These are phyloP conservation scores for Cepaea hortensis DNA, from an alignment of 2,888 invertebrate genomes.

Conservation along the genomic window DNA sequence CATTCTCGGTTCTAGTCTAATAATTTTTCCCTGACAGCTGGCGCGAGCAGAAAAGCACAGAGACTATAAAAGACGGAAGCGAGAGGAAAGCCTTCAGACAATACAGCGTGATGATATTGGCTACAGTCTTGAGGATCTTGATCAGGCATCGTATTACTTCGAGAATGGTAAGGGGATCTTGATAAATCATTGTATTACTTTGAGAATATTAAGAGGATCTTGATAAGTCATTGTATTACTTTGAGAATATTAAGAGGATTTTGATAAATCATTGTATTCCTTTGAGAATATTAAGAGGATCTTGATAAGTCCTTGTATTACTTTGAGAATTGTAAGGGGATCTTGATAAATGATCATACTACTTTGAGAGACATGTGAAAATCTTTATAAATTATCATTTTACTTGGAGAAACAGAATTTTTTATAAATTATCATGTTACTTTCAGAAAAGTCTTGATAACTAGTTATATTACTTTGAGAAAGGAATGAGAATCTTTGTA, in stretches of 20 bases:
- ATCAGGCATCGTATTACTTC: conserved; percentile 50
- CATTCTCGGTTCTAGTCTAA: too few species aligned
- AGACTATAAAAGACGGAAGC: conserved; percentile 21
- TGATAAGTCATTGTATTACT: conserved; percentile 46
- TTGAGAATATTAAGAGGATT: conserved; percentile 72
- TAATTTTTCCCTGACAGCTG: background rate
- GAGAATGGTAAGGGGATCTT: conserved; percentile 72
- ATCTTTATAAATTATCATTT: too few species aligned
- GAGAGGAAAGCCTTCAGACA: background rate
- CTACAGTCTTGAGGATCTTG: conserved; percentile 33
- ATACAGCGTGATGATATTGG: conserved; percentile 28
- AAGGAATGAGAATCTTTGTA: conserved; percentile 71
- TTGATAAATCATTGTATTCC: background rate
- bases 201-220: conserved; percentile 18
- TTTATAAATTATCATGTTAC: background rate
- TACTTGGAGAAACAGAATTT: too few species aligned
- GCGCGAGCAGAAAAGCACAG: conserved; percentile 39
- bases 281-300: conserved; percentile 5
- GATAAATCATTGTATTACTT: background rate
- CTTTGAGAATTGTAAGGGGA: conserved; percentile 73
- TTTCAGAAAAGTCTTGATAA: too few species aligned
- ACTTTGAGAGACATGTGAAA: too few species aligned
- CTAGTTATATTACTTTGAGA: conserved; percentile 43
- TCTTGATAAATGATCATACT: too few species aligned
- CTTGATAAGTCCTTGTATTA: conserved; percentile 44